phyloP scores from a whole-genome alignment of 2,113 vertebrate genomes.

The Thamnaconus septentrionalis region DNA sequence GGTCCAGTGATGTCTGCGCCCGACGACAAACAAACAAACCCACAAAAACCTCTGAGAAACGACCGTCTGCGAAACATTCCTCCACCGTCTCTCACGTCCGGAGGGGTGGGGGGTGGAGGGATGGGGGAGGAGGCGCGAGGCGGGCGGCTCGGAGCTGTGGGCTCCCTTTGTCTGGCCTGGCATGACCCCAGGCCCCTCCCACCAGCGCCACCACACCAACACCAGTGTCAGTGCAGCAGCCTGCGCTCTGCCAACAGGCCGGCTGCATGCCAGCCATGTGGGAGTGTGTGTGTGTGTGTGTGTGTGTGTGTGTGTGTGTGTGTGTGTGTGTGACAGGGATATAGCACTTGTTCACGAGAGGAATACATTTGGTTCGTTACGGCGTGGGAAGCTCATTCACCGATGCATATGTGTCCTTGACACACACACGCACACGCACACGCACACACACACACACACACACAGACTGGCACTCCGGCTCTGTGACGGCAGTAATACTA shows the following conservation, averaged over 20 bases:
- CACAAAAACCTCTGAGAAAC: conserved; percentile 58
- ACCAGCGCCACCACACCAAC: conserved; percentile 53
- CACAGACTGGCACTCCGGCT: neutral
- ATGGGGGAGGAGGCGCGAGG: neutral
- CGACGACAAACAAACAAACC: neutral
- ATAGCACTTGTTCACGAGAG: conserved; percentile 32
- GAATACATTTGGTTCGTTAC: conserved; percentile 38
- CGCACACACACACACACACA: neutral
- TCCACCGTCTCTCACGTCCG: conserved; percentile 74
- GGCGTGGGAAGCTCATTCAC: conserved; percentile 32
- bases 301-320: conserved; percentile 10
- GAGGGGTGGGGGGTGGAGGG: conserved; percentile 12
- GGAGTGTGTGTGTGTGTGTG: conserved; percentile 16
- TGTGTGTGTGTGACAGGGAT: conserved; percentile 20
- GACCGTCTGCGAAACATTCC: conserved; percentile 81
- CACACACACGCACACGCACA: conserved; percentile 4
- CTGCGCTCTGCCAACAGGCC: conserved; percentile 76
- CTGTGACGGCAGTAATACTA: conserved; percentile 70
- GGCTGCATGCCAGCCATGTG: conserved; percentile 46
- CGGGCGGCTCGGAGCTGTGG: conserved; percentile 45
- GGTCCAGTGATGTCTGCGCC: neutral
- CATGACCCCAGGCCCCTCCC: conserved; percentile 17
- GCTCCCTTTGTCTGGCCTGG: conserved; percentile 78
- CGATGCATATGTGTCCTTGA: conserved; percentile 34
- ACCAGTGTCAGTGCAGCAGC: conserved; percentile 42